Percentiles rank a stretch among this genome's conserved stretches.
These are phyloP conservation scores for Hucho hucho DNA, from an alignment of 2,113 vertebrate species.

Conservation along the genomic window DNA sequence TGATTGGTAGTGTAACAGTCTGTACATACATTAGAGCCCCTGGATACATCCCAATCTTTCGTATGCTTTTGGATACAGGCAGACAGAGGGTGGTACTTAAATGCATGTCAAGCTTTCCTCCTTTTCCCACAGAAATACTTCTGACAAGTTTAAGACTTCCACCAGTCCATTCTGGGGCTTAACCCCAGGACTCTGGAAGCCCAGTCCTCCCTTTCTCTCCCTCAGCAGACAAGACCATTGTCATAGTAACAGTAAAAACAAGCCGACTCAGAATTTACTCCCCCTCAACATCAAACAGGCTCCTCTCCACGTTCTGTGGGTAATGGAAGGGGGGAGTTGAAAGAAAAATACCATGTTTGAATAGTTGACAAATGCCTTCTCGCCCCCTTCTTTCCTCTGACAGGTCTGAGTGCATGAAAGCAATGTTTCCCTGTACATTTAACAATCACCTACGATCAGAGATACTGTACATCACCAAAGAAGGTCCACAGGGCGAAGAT, in stretches of 20 bases:
- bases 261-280: conserved; percentile 22
- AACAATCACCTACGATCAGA: too few relatives aligned
- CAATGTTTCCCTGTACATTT: too few relatives aligned
- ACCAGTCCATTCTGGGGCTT: background rate
- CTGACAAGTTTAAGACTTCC: conserved; percentile 37
- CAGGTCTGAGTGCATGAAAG: background rate
- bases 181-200: background rate
- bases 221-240: conserved; percentile 35
- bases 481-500: too few relatives aligned
- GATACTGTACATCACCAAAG: too few relatives aligned
- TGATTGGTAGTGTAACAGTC: conserved; percentile 21
- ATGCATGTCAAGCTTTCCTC: background rate
- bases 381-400: background rate
- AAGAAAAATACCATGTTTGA: conserved; percentile 41
- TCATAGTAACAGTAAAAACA: conserved; percentile 31
- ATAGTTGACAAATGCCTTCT: conserved; percentile 37
- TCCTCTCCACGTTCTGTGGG: conserved; percentile 22
- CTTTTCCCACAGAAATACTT: conserved; percentile 37
- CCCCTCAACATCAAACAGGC: background rate
- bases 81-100: conserved; percentile 14
- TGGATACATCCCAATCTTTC: conserved; percentile 32
- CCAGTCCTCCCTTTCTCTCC: conserved; percentile 26
- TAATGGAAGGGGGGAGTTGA: conserved; percentile 36
- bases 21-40: conserved; percentile 58
- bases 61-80: conserved; percentile 37